phyloP scores from a whole-genome alignment of 2,113 vertebrate genomes.

The Aphelocoma coerulescens region DNA sequence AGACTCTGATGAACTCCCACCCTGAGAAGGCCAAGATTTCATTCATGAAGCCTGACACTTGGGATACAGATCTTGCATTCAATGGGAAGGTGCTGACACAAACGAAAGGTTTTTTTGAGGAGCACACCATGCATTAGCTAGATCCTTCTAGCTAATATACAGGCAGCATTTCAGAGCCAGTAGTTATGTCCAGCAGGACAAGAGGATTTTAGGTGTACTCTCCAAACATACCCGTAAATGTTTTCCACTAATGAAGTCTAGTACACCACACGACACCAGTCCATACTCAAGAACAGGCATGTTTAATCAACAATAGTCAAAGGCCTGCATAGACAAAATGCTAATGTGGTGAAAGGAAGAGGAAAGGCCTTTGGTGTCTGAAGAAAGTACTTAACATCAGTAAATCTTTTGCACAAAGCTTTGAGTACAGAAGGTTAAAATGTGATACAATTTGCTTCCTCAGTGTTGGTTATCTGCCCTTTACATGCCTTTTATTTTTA shows the following conservation, averaged over 20 bases:
- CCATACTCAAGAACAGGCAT: not conserved
- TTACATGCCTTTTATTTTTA: not conserved
- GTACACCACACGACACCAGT: not conserved
- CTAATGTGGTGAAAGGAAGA: not conserved
- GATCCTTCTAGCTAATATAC: not conserved
- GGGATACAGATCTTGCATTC: not conserved
- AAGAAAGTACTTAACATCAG: not conserved
- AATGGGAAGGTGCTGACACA: not conserved
- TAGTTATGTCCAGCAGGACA: not conserved
- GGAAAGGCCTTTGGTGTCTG: not conserved
- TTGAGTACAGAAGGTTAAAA: constrained; percentile 39
- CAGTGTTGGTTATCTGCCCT: not conserved
- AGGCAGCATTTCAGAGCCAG: not conserved
- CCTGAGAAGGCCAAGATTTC: not conserved
- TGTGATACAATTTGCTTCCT: not conserved
- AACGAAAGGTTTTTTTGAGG: not conserved
- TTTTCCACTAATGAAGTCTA: not conserved
- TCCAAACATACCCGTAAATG: not conserved
- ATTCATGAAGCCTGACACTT: not conserved
- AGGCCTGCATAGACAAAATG: not conserved
- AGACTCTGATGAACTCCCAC: not conserved
- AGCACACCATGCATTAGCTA: not conserved
- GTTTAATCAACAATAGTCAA: not conserved
- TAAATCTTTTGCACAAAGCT: not conserved
- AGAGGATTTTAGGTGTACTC: not conserved